Conservation (phyloP, 2,797 vertebrate species). For the Chromobotia macracanthus region DNA sequence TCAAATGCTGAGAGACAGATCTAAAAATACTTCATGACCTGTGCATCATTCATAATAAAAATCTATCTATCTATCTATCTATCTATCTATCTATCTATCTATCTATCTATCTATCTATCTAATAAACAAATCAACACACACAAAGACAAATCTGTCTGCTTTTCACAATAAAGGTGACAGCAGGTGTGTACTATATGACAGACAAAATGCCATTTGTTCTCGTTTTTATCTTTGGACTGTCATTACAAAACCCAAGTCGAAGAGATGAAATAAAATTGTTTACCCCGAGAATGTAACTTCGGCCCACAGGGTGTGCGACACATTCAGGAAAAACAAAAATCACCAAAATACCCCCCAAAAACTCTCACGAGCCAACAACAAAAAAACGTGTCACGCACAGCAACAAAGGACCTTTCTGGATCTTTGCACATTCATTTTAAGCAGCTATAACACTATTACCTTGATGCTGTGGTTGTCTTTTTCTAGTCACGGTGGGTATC, state of each 20-base stretch:
- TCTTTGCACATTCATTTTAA: not conserved
- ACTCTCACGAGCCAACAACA: not conserved
- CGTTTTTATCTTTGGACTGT: not conserved
- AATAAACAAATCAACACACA: constrained; percentile 40
- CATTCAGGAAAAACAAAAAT: not conserved
- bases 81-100: too few relatives aligned
- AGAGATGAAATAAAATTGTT: constrained; percentile 28
- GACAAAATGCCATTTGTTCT: constrained; percentile 14
- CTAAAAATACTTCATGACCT: constrained; percentile 69
- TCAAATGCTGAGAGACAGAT: constrained; percentile 71
- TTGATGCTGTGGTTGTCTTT: constrained; percentile 21
- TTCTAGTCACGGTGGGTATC: not conserved
- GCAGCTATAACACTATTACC: constrained; percentile 20
- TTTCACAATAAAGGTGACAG: constrained; percentile 33
- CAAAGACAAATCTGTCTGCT: constrained; percentile 17
- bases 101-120: too few relatives aligned
- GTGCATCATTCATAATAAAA: too few relatives aligned
- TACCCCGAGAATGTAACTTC: constrained; percentile 23
- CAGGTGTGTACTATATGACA: constrained; percentile 7
- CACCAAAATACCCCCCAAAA: not conserved
- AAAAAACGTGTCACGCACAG: not conserved
- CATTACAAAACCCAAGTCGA: constrained; percentile 12
- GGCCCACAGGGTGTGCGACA: constrained; percentile 20
- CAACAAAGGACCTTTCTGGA: not conserved
- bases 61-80: too few relatives aligned